A percentile compares a stretch with the other conserved stretches of the same genome.
phyloP scores from a whole-genome alignment of 2,888 invertebrate genomes.

The Drosophila quasianomalipes region DNA sequence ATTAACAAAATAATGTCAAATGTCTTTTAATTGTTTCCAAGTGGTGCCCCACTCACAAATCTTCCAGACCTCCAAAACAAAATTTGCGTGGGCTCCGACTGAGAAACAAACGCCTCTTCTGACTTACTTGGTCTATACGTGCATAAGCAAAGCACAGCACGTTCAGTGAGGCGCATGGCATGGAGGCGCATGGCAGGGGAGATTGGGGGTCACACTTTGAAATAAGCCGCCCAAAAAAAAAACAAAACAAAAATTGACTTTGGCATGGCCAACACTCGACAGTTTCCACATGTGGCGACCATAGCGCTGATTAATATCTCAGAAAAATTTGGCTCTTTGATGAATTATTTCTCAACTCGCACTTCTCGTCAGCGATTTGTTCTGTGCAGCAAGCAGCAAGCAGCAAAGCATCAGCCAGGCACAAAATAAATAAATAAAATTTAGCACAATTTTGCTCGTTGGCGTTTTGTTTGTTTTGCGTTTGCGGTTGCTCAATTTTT shows the following conservation, averaged over 20 bases:
- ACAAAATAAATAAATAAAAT: slow-evolving; percentile 64
- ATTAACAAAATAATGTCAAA: slow-evolving; percentile 76
- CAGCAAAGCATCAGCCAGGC: not conserved
- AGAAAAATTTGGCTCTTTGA: slow-evolving; percentile 71
- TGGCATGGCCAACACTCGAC: slow-evolving; percentile 59
- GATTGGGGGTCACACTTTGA: slow-evolving; percentile 51
- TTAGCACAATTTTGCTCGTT: slow-evolving; percentile 62
- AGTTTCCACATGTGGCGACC: slow-evolving; percentile 61
- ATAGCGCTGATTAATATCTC: slow-evolving; percentile 71
- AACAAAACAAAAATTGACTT: slow-evolving; percentile 70
- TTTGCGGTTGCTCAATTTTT: slow-evolving; percentile 64
- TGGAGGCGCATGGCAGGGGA: too few species aligned
- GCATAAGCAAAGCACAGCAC: slow-evolving; percentile 32
- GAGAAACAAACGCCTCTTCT: slow-evolving; percentile 47
- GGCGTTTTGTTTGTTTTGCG: slow-evolving; percentile 56
- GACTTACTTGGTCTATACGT: slow-evolving; percentile 50
- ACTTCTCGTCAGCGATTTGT: slow-evolving; percentile 55
- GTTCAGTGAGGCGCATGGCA: not conserved
- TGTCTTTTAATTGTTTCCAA: slow-evolving; percentile 70
- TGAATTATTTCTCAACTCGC: slow-evolving; percentile 71
- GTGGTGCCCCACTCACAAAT: slow-evolving; percentile 26
- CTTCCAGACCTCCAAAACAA: slow-evolving; percentile 11
- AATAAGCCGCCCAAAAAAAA: slow-evolving; percentile 55
- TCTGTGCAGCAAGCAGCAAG: slow-evolving; percentile 24
- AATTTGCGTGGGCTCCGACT: slow-evolving; percentile 57